These are phyloP conservation scores for Pseudomugil gertrudae DNA, from an alignment of 2,797 vertebrate genomes.

Conservation along the genomic window DNA sequence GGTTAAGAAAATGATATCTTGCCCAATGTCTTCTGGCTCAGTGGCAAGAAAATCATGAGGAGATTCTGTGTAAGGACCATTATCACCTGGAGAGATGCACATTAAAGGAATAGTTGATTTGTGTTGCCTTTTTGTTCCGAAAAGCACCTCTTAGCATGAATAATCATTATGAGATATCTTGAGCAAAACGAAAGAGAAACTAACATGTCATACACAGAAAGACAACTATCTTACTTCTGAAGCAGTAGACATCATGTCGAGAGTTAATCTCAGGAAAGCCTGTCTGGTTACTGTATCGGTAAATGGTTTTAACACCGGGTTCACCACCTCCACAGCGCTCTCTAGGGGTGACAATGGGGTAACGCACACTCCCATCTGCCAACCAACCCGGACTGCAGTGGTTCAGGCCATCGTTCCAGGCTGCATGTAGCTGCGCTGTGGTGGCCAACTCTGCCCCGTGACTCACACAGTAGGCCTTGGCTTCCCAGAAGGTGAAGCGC, in stretches of 20 bases:
- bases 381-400: conserved; percentile 94
- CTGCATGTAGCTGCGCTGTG: conserved; percentile 90
- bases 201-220: not conserved
- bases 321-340: conserved; percentile 90
- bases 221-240: conserved; percentile 82
- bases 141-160: not conserved
- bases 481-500: conserved; percentile 88
- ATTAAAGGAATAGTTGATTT: not conserved
- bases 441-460: conserved; percentile 84
- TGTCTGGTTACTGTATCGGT: conserved; percentile 91
- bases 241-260: conserved; percentile 91
- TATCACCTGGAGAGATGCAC: conserved; percentile 60
- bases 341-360: conserved; percentile 89
- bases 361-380: conserved; percentile 92
- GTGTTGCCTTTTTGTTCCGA: not conserved
- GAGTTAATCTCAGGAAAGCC: conserved; percentile 88
- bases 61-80: conserved; percentile 73
- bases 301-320: conserved; percentile 91
- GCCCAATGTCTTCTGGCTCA: conserved; percentile 79
- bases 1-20: conserved; percentile 83
- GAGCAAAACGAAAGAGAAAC: not conserved
- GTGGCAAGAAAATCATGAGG: conserved; percentile 73
- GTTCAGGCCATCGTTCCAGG: conserved; percentile 90
- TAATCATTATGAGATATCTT: not conserved
- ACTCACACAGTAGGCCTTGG: conserved; percentile 80